A percentile compares a stretch with the other conserved stretches of the same genome.
These are phyloP conservation scores for Acromyrmex echinatior DNA, from an alignment of 1,140 invertebrate genomes.

Conservation along the genomic window DNA sequence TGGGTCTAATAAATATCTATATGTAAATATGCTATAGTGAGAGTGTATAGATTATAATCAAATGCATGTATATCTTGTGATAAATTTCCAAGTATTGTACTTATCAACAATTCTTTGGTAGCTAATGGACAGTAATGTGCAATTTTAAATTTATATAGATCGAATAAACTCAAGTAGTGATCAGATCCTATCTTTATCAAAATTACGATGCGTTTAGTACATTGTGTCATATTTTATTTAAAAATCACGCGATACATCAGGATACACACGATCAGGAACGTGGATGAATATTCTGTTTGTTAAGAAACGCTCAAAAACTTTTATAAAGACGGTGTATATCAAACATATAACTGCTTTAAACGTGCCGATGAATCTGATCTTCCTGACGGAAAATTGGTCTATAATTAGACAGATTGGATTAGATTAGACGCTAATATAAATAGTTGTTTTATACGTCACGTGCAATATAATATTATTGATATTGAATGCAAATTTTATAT, in stretches of 20 bases:
- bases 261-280: no score
- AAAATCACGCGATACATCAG: background rate
- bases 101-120: background rate
- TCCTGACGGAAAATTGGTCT: background rate
- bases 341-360: slow-evolving; percentile 13
- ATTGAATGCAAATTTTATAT: background rate
- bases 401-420: background rate
- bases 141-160: background rate
- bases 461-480: background rate
- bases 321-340: background rate
- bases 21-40: background rate
- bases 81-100: background rate
- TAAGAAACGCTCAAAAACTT: background rate
- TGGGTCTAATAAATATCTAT: background rate
- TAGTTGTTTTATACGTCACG: background rate
- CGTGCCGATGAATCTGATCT: background rate
- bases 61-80: background rate
- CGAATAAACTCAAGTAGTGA: background rate
- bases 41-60: background rate
- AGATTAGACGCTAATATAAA: background rate
- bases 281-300: background rate
- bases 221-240: background rate
- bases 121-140: background rate
- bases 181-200: background rate
- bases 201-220: background rate